These are phyloP conservation scores for Panzeria rudis DNA, from an alignment of 2,888 invertebrate species.

Conservation along the genomic window DNA sequence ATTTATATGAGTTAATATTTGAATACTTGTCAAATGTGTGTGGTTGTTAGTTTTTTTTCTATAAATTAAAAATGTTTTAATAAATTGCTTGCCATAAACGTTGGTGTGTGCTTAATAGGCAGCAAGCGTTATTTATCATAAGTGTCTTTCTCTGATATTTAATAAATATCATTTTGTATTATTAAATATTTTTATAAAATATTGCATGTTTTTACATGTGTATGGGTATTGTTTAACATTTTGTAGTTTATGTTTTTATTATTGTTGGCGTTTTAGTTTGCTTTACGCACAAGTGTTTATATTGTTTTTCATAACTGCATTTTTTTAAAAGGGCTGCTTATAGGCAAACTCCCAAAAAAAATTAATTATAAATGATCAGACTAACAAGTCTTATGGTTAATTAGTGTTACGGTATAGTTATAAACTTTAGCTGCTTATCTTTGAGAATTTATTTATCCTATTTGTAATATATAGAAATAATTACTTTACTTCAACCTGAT, in stretches of 20 bases:
- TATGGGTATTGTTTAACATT: conserved; percentile 66
- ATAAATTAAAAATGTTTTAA: conserved; percentile 40
- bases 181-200: conserved; percentile 39
- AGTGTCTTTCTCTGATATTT: conserved; percentile 1
- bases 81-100: conserved; percentile 38
- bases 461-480: too few species aligned
- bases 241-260: conserved; percentile 16
- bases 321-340: not conserved
- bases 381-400: too few species aligned
- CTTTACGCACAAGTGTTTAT: conserved; percentile 60
- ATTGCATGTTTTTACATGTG: conserved; percentile 52
- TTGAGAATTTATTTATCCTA: too few species aligned
- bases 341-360: not conserved
- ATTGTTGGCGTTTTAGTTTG: conserved; percentile 42
- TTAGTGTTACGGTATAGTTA: too few species aligned
- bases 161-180: conserved; percentile 35
- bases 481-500: too few species aligned
- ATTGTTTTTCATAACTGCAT: not conserved
- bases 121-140: conserved; percentile 5
- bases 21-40: conserved; percentile 9
- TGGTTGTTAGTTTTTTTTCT: not conserved
- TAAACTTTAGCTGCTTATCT: too few species aligned
- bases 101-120: conserved; percentile 29
- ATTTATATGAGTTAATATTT: not conserved
- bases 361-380: too few species aligned